A percentile compares a stretch with the other conserved stretches of the same genome.
phyloP scores from a whole-genome alignment of 2,797 vertebrate genomes.

The Sebastes miniatus region DNA sequence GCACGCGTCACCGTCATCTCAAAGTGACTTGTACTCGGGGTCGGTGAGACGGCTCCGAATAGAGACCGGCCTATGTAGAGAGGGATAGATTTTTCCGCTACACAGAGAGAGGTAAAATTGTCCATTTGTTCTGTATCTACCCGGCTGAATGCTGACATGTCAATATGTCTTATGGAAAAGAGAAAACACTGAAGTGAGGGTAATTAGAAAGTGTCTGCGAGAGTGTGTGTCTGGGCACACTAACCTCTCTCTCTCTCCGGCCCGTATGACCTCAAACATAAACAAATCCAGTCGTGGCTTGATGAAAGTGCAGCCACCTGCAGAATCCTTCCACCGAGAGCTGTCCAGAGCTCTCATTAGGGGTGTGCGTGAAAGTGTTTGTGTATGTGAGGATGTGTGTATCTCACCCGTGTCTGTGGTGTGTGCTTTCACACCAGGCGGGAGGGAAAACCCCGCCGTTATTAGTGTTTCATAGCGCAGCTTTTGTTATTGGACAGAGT shows the following conservation, averaged over 20 bases:
- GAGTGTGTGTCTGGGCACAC: slow-evolving; percentile 68
- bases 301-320: slow-evolving; percentile 84
- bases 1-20: slow-evolving; percentile 77
- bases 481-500: slow-evolving; percentile 75
- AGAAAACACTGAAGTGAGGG: slow-evolving; percentile 74
- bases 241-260: slow-evolving; percentile 67
- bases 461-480: slow-evolving; percentile 70
- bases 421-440: slow-evolving; percentile 50
- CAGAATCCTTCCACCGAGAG: slow-evolving; percentile 73
- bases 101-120: slow-evolving; percentile 67
- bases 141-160: slow-evolving; percentile 79
- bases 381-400: slow-evolving; percentile 31
- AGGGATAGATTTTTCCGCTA: slow-evolving; percentile 71
- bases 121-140: slow-evolving; percentile 78
- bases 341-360: slow-evolving; percentile 74
- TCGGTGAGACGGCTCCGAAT: slow-evolving; percentile 67
- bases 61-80: slow-evolving; percentile 70
- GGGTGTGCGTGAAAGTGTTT: slow-evolving; percentile 44
- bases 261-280: slow-evolving; percentile 78
- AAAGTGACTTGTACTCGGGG: slow-evolving; percentile 75
- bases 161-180: slow-evolving; percentile 79
- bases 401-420: slow-evolving; percentile 53
- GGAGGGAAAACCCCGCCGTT: slow-evolving; percentile 65
- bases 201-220: slow-evolving; percentile 76
- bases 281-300: slow-evolving; percentile 73